Conservation (phyloP, 2,888 invertebrate species). For the Anthophora plumipes region DNA sequence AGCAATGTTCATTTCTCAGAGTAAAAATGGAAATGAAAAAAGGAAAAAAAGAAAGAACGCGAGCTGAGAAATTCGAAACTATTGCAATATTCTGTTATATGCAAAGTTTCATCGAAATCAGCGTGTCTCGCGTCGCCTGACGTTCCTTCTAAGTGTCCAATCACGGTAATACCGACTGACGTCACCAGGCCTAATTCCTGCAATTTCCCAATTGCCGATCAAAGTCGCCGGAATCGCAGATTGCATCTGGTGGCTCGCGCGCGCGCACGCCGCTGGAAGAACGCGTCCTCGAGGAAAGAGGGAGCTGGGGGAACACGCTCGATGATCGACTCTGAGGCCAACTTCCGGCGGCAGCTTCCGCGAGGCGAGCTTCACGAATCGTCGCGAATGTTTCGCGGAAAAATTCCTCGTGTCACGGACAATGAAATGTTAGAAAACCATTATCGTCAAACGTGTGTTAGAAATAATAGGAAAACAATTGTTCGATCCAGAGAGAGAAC, state of each 20-base stretch:
- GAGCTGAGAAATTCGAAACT: too few species aligned
- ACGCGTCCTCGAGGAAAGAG: background rate
- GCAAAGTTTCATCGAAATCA: slow-evolving; percentile 62
- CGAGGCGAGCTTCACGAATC: slow-evolving; percentile 1
- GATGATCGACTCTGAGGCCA: slow-evolving; percentile 6
- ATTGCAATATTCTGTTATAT: background rate
- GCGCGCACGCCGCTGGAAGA: background rate
- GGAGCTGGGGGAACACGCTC: background rate
- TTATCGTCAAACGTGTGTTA: too few species aligned
- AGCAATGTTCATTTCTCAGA: too few species aligned
- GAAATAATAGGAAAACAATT: too few species aligned
- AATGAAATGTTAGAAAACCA: too few species aligned
- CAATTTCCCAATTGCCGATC: slow-evolving; percentile 81
- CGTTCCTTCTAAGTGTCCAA: slow-evolving; percentile 75
- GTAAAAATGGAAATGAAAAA: too few species aligned
- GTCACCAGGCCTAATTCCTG: slow-evolving; percentile 76
- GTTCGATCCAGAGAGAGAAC: too few species aligned
- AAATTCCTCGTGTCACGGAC: too few species aligned
- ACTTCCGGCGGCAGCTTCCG: slow-evolving; percentile 2
- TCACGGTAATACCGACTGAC: slow-evolving; percentile 77
- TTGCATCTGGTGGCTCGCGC: slow-evolving; percentile 56
- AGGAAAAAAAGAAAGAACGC: too few species aligned
- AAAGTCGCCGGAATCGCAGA: slow-evolving; percentile 76
- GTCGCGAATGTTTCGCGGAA: too few species aligned
- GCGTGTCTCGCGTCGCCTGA: slow-evolving; percentile 68